Evolutionary conservation across 2,888 invertebrate species (phyloP).

Genomic region (Physocephala rufipes): DNA sequence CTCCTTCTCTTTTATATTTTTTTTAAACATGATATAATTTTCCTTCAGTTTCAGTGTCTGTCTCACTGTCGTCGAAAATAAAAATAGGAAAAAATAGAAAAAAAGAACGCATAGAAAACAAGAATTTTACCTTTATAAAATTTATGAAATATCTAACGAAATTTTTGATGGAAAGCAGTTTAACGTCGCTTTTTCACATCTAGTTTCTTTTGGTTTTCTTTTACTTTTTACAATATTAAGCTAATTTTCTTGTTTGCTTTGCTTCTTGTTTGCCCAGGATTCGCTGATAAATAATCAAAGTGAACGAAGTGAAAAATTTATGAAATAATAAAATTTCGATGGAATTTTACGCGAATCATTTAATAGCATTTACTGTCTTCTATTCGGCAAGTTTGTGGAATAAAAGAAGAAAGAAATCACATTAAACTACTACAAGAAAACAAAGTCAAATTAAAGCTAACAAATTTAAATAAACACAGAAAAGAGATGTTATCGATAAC

Average conservation of each 20-base stretch:
- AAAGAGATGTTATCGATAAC: too few relatives aligned
- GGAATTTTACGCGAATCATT: slow-evolving; percentile 26
- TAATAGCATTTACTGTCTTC: slow-evolving; percentile 4
- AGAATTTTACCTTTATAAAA: background rate
- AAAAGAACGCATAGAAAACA: too few relatives aligned
- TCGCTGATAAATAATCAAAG: slow-evolving; percentile 10
- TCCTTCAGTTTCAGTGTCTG: slow-evolving; percentile 7
- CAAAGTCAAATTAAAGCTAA: too few relatives aligned
- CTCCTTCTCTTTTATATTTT: too few relatives aligned
- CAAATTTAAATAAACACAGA: too few relatives aligned
- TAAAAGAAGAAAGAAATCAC: too few relatives aligned
- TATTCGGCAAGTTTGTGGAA: background rate
- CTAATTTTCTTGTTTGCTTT: slow-evolving; percentile 5
- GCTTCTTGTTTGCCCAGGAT: background rate
- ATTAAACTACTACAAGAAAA: too few relatives aligned
- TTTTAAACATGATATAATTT: too few relatives aligned
- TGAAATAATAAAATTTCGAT: slow-evolving; percentile 32
- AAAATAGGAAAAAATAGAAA: background rate
- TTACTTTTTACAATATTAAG: background rate
- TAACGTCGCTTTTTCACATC: background rate
- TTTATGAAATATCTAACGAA: slow-evolving; percentile 3
- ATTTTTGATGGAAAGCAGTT: background rate
- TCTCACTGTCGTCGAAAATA: background rate
- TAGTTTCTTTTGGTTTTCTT: slow-evolving; percentile 10
- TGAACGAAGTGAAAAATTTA: slow-evolving; percentile 23